Base-by-base conservation (phyloP, 2,113 vertebrate species). In the Agelaius tricolor region DNA sequence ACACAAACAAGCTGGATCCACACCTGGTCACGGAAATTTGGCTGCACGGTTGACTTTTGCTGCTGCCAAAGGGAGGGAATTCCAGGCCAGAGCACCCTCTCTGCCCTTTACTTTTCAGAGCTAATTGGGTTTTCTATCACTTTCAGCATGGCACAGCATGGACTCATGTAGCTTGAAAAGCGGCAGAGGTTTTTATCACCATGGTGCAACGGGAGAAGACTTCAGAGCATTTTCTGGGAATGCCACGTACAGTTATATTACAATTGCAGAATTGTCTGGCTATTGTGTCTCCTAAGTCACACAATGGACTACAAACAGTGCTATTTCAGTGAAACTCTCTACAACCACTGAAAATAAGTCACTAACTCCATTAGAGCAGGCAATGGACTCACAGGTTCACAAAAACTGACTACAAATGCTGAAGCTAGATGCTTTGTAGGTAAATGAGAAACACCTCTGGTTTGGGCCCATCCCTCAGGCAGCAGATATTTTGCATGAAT, bases 181-280 rank as follows among this genome's bases (percentile, higher is more conserved):
- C 82, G 76, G 44, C 43, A 72, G 57, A 71, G 30, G 33, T 51
- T 83, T 95, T 86, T 69, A 67, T 72, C 84, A 94, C 87, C 85
- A 43, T 8, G 9, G 61, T 57, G 65, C 77, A 75, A 78, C 0
- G 0, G 52, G 47, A 86, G 55, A 81, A 54, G 58, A 65, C 67
- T 93, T 93, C 30, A 51, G 59, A 86, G 68, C 41, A 41, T 84
- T 93, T 95, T 72, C 78, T 82, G 80, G n/a, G 75, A 85, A 91
- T 0, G 0, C 22, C 28, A 8, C 2, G 7, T 24, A 84, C 43
- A 90, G n/a, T 77, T 90, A 77, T 10, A 86, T 59, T 51, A 85
- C 54, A 57, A 59, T 43, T 94, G 78, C 68, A 88, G 67, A 94
- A 77, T 5, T 81, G 57, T 19, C 66, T 75, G 74, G 86, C 84